phyloP scores from a whole-genome alignment of 1,140 invertebrate genomes.

The Himalopsyche phryganea region DNA sequence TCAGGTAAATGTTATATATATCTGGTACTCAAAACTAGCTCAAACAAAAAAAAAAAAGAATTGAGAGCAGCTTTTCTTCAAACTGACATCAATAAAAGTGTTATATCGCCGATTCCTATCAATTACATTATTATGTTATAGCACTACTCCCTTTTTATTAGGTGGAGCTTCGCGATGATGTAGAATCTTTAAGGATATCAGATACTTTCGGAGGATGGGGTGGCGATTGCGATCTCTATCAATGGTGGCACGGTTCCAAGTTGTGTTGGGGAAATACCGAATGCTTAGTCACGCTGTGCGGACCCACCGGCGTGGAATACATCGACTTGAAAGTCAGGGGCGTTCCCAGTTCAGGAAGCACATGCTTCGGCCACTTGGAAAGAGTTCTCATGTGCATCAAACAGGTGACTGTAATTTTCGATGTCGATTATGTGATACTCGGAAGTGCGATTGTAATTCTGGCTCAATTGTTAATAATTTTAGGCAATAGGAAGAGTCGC shows the following conservation, averaged over 20 bases:
- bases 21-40: not conserved
- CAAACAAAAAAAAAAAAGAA: constrained; percentile 3
- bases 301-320: constrained; percentile 48
- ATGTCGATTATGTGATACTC: no score
- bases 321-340: constrained; percentile 74
- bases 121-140: no score
- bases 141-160: no score
- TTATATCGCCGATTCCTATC: no score
- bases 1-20: constrained; percentile 50
- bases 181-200: constrained; percentile 52
- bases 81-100: not conserved
- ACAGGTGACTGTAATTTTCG: constrained; percentile 46
- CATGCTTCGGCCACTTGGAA: constrained; percentile 73
- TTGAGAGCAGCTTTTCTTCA: not conserved
- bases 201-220: constrained; percentile 50
- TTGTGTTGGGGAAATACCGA: constrained; percentile 70
- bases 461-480: constrained; percentile 8
- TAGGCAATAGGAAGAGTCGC: constrained; percentile 60
- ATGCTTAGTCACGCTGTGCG: constrained; percentile 63
- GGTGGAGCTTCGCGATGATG: constrained; percentile 59
- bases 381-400: constrained; percentile 70
- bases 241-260: constrained; percentile 80
- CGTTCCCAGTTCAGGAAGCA: constrained; percentile 55
- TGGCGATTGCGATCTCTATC: constrained; percentile 67
- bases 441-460: not conserved